phyloP scores from a whole-genome alignment of 35 echinoderm and acorn worm species.

The Ptychodera flava region DNA sequence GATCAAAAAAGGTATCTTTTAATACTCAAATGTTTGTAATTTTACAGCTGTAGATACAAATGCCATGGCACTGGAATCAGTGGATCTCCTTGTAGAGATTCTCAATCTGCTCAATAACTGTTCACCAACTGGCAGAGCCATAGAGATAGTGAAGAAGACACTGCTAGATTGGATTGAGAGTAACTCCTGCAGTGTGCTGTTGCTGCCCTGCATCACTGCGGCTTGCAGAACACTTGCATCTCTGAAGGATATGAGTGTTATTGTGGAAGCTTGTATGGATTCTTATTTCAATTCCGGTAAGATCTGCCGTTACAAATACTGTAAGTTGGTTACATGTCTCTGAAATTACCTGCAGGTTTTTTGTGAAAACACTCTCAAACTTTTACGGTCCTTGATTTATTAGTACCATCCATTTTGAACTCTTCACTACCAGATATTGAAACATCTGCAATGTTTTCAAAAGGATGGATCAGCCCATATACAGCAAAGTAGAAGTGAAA shows the following conservation, averaged over 20 bases:
- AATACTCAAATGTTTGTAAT: no score
- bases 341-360: no score
- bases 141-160: conserved; percentile 42
- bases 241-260: conserved; percentile 45
- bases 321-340: no score
- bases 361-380: no score
- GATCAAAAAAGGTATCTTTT: no score
- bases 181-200: conserved; percentile 39
- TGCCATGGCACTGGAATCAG: conserved; percentile 25
- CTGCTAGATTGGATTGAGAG: conserved; percentile 47
- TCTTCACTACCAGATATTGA: no score
- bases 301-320: not conserved
- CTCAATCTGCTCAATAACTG: conserved; percentile 82
- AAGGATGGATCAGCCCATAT: no score
- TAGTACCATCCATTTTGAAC: no score
- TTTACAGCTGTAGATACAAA: conserved; percentile 42
- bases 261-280: conserved; percentile 73
- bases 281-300: conserved; percentile 82
- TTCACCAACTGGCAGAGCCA: conserved; percentile 53
- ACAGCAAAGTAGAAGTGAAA: no score
- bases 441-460: no score
- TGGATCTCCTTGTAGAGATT: conserved; percentile 45
- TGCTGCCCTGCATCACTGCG: conserved; percentile 53
- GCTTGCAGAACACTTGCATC: conserved; percentile 82
- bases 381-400: no score